Evolutionary conservation across 2,797 vertebrate genomes (phyloP).

Genomic region (Rhabdophis nuchalis): DNA sequence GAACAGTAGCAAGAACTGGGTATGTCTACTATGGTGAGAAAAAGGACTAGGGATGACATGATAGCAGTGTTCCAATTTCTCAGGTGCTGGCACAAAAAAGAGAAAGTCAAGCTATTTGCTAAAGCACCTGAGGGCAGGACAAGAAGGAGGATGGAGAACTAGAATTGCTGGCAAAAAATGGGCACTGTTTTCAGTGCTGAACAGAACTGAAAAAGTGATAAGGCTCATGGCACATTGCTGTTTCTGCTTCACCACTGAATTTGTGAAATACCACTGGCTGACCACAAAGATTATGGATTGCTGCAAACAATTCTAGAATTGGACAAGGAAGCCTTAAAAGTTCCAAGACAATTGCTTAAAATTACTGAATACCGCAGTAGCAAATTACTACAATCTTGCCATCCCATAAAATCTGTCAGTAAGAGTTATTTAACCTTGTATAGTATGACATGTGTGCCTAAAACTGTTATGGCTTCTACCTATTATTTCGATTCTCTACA

Average conservation of each 20-base stretch:
- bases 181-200: neutral
- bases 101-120: neutral
- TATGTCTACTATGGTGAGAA: neutral
- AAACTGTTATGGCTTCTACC: slow-evolving; percentile 6
- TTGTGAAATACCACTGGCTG: neutral
- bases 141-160: neutral
- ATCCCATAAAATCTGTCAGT: neutral
- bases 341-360: neutral
- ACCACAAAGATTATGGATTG: neutral
- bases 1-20: neutral
- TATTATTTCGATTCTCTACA: neutral
- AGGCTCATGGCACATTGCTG: neutral
- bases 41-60: neutral
- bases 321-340: neutral
- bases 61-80: neutral
- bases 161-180: neutral
- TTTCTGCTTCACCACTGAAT: neutral
- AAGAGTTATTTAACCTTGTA: neutral
- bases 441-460: neutral
- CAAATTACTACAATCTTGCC: neutral
- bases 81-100: neutral
- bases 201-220: neutral
- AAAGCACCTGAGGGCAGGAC: no score
- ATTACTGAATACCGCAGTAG: neutral
- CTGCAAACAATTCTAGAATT: neutral